Evolutionary conservation across 2,797 vertebrate species (phyloP).

Genomic region (Liasis olivaceus): DNA sequence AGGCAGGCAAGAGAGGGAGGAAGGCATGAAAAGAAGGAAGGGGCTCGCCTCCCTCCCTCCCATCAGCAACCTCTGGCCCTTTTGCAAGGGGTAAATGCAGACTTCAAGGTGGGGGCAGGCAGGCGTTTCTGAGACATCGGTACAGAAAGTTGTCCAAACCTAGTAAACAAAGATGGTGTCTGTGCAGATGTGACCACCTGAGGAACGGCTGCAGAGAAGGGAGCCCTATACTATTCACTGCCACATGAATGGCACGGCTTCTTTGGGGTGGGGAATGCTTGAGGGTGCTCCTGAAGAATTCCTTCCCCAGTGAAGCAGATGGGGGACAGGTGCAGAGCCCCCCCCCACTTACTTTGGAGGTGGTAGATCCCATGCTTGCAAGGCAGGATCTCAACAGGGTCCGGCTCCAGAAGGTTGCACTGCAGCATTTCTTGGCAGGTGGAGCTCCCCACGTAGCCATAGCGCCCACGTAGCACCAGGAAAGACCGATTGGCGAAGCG

Average conservation of each 20-base stretch:
- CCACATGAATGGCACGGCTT: not conserved
- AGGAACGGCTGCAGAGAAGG: not conserved
- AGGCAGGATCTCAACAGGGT: slow-evolving; percentile 64
- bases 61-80: not conserved
- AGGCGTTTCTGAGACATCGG: not conserved
- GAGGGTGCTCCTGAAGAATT: too few relatives aligned
- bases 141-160: not conserved
- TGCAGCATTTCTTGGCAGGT: slow-evolving; percentile 40
- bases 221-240: not conserved
- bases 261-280: not conserved
- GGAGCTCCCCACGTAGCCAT: slow-evolving; percentile 61
- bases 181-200: not conserved
- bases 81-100: too few relatives aligned
- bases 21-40: fast-evolving
- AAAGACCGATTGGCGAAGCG: slow-evolving; percentile 65
- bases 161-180: not conserved
- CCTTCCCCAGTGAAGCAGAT: not conserved
- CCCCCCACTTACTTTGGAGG: slow-evolving; percentile 56
- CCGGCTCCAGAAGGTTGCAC: slow-evolving; percentile 60
- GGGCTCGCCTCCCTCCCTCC: not conserved
- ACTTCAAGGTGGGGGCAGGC: too few relatives aligned
- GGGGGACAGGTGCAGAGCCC: not conserved
- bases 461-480: slow-evolving; percentile 55
- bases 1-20: fast-evolving
- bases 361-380: slow-evolving; percentile 66